These are phyloP conservation scores for Leucozona laternaria DNA, from an alignment of 2,888 invertebrate genomes.

Conservation along the genomic window DNA sequence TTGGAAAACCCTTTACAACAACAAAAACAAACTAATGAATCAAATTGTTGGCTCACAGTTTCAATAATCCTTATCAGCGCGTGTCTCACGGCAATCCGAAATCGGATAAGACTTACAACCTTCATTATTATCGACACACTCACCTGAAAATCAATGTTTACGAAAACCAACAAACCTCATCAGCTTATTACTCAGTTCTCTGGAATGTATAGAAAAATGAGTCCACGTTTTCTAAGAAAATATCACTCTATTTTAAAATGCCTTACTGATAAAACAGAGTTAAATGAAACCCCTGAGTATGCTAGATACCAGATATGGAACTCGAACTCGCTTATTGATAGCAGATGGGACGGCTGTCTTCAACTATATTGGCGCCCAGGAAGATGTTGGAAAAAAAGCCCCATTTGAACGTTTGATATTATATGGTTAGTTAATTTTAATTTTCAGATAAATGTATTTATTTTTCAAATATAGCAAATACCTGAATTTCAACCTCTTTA, in stretches of 20 bases:
- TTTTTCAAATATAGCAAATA: too few species aligned
- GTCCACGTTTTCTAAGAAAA: background rate
- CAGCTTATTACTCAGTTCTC: conserved; percentile 4
- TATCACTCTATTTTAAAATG: background rate
- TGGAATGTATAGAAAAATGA: background rate
- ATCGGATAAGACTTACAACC: background rate
- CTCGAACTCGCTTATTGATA: background rate
- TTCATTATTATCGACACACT: background rate
- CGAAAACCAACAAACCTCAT: background rate
- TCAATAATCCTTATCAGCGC: background rate
- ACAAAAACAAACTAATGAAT: too few species aligned
- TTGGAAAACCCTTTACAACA: too few species aligned
- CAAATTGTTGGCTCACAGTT: background rate
- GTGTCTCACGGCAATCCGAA: background rate
- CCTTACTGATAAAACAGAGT: background rate
- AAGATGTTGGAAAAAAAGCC: background rate
- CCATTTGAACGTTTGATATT: too few species aligned
- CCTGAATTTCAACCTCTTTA: too few species aligned
- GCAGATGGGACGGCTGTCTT: background rate
- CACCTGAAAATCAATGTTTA: background rate
- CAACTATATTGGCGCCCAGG: background rate
- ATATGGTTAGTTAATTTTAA: too few species aligned
- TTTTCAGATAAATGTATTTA: too few species aligned
- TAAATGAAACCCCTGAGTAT: background rate
- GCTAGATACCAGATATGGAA: background rate